Evolutionary conservation across 2,888 invertebrate species (phyloP), one percentile per base, ranked within the genome.

Genomic region (Polietes domitor): DNA sequence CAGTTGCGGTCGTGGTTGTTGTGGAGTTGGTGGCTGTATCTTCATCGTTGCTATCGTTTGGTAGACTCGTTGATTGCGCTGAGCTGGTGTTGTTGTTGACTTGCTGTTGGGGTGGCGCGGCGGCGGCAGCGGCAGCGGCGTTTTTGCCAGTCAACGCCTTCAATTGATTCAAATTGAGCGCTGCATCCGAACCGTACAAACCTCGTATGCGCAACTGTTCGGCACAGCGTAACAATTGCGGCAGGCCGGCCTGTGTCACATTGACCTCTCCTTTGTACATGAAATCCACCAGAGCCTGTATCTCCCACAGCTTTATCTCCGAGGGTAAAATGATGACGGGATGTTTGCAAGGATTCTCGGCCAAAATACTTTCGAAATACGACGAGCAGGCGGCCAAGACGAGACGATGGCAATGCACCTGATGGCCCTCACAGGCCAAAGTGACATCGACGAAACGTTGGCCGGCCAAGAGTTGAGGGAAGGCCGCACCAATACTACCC

Each of bases 231-330:
- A 97, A 92, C n/a, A 97, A 92, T 86, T 96, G 96, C 41, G 96
- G 96, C 72, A 97, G 92, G 83, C 97, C 96, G 77, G 97, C 96
- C 88, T 97, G 97, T 2, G 96, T 96, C 0, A 97, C 96, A 89
- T 96, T 97, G 41, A 97, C 97, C 91, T 97, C 97, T 0, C 97
- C 97, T 89, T 96, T 96, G 92, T 97, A 97, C 97, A 97, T 97
- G 90, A 97, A 97, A 92, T 97, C 97, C 43, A 97, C 96, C 61
- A 97, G 92, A 0, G 96, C 96, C 89, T 97, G 96, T 92, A 97
- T 96, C 89, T 97, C 97, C 93, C 96, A 96, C 90, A 96, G 95
- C 89, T 95, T 95, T 93, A 97, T 96, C 89, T 97, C 97, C 88
- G 96, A 95, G 94, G 97, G 96, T 83, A 97, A 94, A 80, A 97